A percentile compares a stretch with the other conserved stretches of the same genome.
These are phyloP conservation scores for Planiliza haematocheilus DNA, from an alignment of 2,113 vertebrate species.

Conservation along the genomic window DNA sequence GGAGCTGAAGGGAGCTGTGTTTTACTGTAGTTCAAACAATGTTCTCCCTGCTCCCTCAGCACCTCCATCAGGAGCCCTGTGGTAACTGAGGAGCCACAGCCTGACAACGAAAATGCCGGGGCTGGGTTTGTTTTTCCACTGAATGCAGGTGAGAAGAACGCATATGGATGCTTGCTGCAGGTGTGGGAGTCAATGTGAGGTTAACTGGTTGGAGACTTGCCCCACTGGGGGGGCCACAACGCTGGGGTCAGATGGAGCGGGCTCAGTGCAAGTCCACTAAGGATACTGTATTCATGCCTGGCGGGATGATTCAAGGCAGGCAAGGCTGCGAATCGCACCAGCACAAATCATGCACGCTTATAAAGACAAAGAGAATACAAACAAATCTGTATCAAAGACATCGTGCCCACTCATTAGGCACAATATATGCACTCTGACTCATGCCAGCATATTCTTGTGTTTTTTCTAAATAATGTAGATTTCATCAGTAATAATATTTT, in stretches of 20 bases:
- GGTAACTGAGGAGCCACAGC: conserved; percentile 51
- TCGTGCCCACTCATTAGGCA: no score
- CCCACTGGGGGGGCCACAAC: conserved; percentile 7
- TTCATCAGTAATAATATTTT: no score
- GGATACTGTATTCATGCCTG: conserved; percentile 33
- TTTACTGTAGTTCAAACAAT: conserved; percentile 74
- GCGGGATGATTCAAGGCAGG: conserved; percentile 1
- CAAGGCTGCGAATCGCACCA: background rate
- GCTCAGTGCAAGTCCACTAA: background rate
- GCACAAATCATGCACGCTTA: conserved; percentile 8
- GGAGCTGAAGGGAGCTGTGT: conserved; percentile 71
- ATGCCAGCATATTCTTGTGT: no score
- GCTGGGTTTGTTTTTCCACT: conserved; percentile 25
- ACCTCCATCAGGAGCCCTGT: conserved; percentile 67
- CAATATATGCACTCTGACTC: no score
- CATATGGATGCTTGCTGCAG: conserved; percentile 13
- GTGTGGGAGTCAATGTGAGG: conserved; percentile 38
- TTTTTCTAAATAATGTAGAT: no score
- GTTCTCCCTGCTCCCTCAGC: conserved; percentile 64
- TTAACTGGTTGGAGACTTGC: conserved; percentile 19
- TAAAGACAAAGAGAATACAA: background rate
- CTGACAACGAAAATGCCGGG: background rate
- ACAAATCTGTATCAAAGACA: no score
- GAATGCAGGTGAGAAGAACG: conserved; percentile 22
- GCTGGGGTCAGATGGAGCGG: conserved; percentile 6